Evolutionary conservation across 2,113 vertebrate genomes (phyloP).

Genomic region (Callopanchax toddi): DNA sequence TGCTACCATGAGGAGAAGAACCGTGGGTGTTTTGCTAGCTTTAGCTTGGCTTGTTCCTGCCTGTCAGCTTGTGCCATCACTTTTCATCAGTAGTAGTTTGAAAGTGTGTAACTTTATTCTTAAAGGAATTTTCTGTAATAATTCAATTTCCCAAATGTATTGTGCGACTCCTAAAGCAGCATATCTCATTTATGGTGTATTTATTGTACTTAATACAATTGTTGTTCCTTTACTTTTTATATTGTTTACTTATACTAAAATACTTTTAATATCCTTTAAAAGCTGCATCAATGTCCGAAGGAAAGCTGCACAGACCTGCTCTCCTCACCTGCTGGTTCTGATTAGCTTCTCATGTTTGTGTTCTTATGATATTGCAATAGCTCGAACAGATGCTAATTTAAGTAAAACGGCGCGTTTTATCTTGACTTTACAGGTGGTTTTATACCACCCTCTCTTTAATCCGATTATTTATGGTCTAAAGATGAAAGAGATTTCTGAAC

Average conservation of each 20-base stretch:
- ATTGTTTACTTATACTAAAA: constrained; percentile 19
- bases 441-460: constrained; percentile 29
- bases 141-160: not conserved
- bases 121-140: constrained; percentile 6
- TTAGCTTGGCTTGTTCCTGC: constrained; percentile 2
- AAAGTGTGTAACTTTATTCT: not conserved
- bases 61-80: not conserved
- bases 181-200: not conserved
- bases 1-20: not conserved
- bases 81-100: not conserved
- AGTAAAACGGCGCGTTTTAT: constrained; percentile 1
- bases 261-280: not conserved
- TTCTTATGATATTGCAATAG: constrained; percentile 8
- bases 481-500: constrained; percentile 24
- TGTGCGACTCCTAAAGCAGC: not conserved
- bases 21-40: not conserved
- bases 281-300: not conserved
- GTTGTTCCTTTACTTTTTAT: constrained; percentile 5
- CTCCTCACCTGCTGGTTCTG: constrained; percentile 35
- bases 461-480: constrained; percentile 22
- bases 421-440: constrained; percentile 19
- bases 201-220: not conserved
- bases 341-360: constrained; percentile 12
- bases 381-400: not conserved
- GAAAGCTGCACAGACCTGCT: constrained; percentile 26